phyloP scores from a whole-genome alignment of 1,140 invertebrate species.

The Caenorhabditis brenneri region DNA sequence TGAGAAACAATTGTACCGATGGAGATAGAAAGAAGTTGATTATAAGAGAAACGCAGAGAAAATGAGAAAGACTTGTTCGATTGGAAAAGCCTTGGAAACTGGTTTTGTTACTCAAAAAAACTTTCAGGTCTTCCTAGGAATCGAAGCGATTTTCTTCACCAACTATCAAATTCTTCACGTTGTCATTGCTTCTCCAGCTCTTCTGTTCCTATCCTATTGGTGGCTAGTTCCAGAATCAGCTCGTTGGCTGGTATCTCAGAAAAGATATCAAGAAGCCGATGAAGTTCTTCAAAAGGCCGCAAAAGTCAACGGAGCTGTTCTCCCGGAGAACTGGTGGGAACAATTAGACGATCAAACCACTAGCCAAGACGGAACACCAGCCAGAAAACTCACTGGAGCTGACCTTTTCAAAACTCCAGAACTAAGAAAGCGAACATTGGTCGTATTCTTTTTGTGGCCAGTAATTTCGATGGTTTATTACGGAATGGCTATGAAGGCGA shows the following conservation, averaged over 20 bases:
- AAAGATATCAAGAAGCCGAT: slow-evolving; percentile 67
- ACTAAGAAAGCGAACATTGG: slow-evolving; percentile 58
- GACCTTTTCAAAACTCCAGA: slow-evolving; percentile 66
- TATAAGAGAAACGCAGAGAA: background rate
- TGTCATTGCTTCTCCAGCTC: slow-evolving; percentile 46
- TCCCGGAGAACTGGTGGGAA: slow-evolving; percentile 69
- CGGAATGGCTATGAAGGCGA: slow-evolving; percentile 69
- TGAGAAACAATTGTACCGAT: background rate
- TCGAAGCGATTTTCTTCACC: slow-evolving; percentile 42
- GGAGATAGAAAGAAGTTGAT: background rate
- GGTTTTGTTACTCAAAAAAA: background rate
- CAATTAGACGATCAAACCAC: slow-evolving; percentile 13
- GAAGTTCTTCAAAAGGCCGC: slow-evolving; percentile 67
- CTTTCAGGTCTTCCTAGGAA: slow-evolving; percentile 46
- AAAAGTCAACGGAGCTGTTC: slow-evolving; percentile 59
- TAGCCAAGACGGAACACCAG: background rate
- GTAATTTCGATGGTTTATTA: slow-evolving; percentile 71
- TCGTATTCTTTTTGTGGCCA: slow-evolving; percentile 56
- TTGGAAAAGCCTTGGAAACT: too few species aligned
- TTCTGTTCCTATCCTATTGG: slow-evolving; percentile 54
- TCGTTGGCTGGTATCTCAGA: slow-evolving; percentile 71
- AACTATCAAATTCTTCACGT: slow-evolving; percentile 53
- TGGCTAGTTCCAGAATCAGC: slow-evolving; percentile 71
- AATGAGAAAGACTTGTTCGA: background rate
- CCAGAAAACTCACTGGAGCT: slow-evolving; percentile 59